A percentile compares a stretch with the other conserved stretches of the same genome.
Evolutionary conservation across 2,888 invertebrate genomes (phyloP).

Genomic region (Reticulitermes lucifugus): DNA sequence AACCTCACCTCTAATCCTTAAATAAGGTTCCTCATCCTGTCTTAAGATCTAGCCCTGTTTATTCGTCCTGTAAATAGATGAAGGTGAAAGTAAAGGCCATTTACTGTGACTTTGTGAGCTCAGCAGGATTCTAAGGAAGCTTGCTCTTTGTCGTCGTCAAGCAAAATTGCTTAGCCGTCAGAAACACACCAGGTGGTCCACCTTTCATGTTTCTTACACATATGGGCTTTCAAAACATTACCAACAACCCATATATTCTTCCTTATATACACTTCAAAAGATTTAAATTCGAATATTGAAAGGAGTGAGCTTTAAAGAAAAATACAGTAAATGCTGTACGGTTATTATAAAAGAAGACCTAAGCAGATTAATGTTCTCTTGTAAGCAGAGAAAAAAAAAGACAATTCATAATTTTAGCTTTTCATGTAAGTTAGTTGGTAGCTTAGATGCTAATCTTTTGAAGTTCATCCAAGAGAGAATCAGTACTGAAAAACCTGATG

Average conservation of each 20-base stretch:
- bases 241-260: background rate
- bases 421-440: too few relatives aligned
- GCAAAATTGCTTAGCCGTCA: background rate
- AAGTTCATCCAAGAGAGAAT: too few relatives aligned
- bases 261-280: constrained; percentile 16
- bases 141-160: constrained; percentile 28
- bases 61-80: constrained; percentile 16
- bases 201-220: constrained; percentile 26
- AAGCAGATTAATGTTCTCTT: background rate
- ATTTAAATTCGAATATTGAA: constrained; percentile 19
- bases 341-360: background rate
- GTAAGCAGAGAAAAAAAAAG: background rate
- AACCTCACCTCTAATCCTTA: background rate
- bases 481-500: too few relatives aligned
- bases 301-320: constrained; percentile 5
- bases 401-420: background rate
- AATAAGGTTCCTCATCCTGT: background rate
- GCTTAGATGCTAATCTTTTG: too few relatives aligned
- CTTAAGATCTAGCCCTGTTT: constrained; percentile 4
- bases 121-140: constrained; percentile 27
- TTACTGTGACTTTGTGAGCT: constrained; percentile 12
- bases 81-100: constrained; percentile 25
- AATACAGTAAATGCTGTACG: background rate
- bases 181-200: constrained; percentile 25
- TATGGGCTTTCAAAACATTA: constrained; percentile 6